Base-by-base conservation (phyloP, 2,888 invertebrate species). In the Loripinus fragilis region DNA sequence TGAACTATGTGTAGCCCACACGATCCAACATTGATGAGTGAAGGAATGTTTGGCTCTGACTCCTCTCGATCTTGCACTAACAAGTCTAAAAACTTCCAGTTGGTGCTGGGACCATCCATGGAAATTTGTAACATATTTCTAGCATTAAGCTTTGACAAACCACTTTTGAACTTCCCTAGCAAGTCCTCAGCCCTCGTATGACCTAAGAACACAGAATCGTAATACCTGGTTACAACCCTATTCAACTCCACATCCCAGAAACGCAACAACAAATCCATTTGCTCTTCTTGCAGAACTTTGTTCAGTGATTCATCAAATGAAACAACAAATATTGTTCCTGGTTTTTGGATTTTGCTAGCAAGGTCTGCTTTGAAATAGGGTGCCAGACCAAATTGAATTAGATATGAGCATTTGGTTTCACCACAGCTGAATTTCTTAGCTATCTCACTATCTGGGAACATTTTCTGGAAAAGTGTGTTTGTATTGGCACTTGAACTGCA, bases 1-100 rank as follows among this genome's bases (percentile, higher is more conserved):
- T 86, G 84, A 33, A 86, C 66, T 30, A 78, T 78, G 69, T 86
- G 85, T 15, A 86, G 74, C 41, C 86, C 80, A 64, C 86, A 86
- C 25, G 77, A 74, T 38, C 86, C 85, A 80, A 80, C 77, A 71
- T 86, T 78, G 17, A 82, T 65, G 33, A 86, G 38, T 2, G 52
- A 41, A 20, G 15, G 23, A 5, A n/a, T n/a, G 41, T 60, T 3
- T 76, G 28, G 71, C 68, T 66, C 74, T 76, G 12, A 12, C 45
- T 65, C 60, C 25, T 74, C 28, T 12, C 77, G 45, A 30, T 68
- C 35, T 28, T 78, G 55, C 25, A 78, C 38, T 45, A 66, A 71
- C 50, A 38, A 23, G 2, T 69, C 70, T 10, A 45, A 66, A 52
- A 71, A 71, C 15, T 76, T 75, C 74, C 75, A 80, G 48, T 80